Base-by-base conservation (phyloP, 1,140 invertebrate species). In the Alviniconcha marisindica region DNA sequence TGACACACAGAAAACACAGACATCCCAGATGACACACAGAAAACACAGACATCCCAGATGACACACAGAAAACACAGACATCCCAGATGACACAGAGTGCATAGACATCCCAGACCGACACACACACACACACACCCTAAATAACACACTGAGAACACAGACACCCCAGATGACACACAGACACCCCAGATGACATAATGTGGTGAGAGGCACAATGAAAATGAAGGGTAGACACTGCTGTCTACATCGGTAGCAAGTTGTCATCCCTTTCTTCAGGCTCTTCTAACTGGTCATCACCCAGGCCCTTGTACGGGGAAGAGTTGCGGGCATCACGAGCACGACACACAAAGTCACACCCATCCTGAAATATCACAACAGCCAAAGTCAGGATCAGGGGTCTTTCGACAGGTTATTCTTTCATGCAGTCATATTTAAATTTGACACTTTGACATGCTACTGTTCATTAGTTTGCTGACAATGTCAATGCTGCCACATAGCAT, bases 281-380 rank as follows among this genome's bases (percentile, higher is more conserved):
- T 2, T 87, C 85, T 66, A 94, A 81, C 86, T 93, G 91, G 77
- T 94, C 90, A 88, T 93, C 91, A 14, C 91, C 91, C 77, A 93
- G 88, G 31, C 93, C 93, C 87, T 90, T 90, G 86, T 92, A 94
- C 33, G 88, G 86, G 40, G 86, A 85, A n/a, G 89, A 81, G 51
- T 86, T 85, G 28, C 87, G 71, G 4, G 87, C 78, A 5, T 82
- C 83, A 21, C 85, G 83, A n/a, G 84, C 90, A 15, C 93, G 90
- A 82, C 93, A 94, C 31, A 93, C 80, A 54, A 93, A 90, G 84
- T 94, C 89, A 90, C 93, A 94, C 18, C 93, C 93, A 91, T 94
- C 93, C 93, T 93, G 81, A 1, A n/a, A 74, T 2, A 42, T 31
- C 63, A 66, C 15, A 14, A 60, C 2, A 28, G 24, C n/a, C 10